Evolutionary conservation across 1,140 invertebrate species (phyloP).

Genomic region (Heliconius himera): DNA sequence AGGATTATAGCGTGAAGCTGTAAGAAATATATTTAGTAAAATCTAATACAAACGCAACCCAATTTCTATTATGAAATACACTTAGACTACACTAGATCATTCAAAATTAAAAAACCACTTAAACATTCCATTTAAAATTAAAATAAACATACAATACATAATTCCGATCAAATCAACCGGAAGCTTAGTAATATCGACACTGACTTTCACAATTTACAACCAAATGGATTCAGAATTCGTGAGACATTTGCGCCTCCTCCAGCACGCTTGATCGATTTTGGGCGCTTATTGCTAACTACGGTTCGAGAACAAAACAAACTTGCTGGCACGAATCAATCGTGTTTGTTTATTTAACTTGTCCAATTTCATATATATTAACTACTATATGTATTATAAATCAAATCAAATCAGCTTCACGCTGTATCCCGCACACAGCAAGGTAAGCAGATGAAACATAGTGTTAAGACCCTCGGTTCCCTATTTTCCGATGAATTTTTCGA

Average conservation of each 20-base stretch:
- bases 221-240: constrained; percentile 34
- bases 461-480: no score
- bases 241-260: constrained; percentile 17
- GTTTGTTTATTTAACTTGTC: neutral
- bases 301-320: neutral
- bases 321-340: neutral
- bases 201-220: constrained; percentile 32
- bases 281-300: neutral
- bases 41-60: no score
- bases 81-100: neutral
- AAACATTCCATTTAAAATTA: neutral
- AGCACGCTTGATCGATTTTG: constrained; percentile 15
- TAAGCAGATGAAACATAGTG: no score
- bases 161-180: constrained; percentile 26
- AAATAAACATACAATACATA: neutral
- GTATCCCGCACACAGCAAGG: no score
- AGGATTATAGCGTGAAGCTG: neutral
- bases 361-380: neutral
- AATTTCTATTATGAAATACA: no score
- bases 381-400: neutral
- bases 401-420: no score
- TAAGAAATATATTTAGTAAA: neutral
- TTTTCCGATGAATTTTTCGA: no score
- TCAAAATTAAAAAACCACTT: neutral
- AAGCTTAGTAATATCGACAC: constrained; percentile 29